A percentile compares a stretch with the other conserved stretches of the same genome.
Conservation (phyloP, 2,888 invertebrate species). For the Coenonympha arcania region DNA sequence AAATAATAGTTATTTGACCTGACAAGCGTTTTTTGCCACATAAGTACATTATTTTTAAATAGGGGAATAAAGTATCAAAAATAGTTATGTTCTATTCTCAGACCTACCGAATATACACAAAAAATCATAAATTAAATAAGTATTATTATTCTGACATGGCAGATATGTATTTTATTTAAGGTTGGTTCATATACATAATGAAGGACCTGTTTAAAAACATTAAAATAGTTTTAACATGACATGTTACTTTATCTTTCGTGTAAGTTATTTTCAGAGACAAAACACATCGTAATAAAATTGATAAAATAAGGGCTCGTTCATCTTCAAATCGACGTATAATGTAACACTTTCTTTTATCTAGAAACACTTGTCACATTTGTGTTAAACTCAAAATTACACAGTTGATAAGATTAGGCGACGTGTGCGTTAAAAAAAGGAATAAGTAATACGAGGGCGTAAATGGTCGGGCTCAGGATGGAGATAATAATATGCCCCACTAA, state of each 20-base stretch:
- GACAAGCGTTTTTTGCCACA: too few species aligned
- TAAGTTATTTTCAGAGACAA: background rate
- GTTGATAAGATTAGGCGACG: constrained; percentile 4
- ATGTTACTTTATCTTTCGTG: background rate
- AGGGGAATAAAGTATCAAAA: too few species aligned
- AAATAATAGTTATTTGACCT: too few species aligned
- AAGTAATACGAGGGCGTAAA: too few species aligned
- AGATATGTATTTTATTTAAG: background rate
- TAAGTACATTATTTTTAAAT: too few species aligned
- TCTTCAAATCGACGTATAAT: constrained; percentile 7
- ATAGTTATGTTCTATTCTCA: too few species aligned
- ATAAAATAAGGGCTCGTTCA: background rate
- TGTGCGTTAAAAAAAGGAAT: too few species aligned
- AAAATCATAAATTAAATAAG: too few species aligned
- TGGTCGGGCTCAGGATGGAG: too few species aligned
- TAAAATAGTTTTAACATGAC: background rate
- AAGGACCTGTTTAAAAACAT: background rate
- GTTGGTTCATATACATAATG: background rate
- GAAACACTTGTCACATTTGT: constrained; percentile 2
- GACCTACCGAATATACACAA: too few species aligned
- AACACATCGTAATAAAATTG: background rate
- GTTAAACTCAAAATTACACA: constrained; percentile 3
- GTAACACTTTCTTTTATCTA: constrained; percentile 10
- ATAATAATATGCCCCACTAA: too few species aligned
- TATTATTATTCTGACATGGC: background rate